Percentiles rank a stretch among this genome's conserved stretches.
Evolutionary conservation across 2,113 vertebrate species (phyloP).

Genomic region (Xiphorhynchus elegans): DNA sequence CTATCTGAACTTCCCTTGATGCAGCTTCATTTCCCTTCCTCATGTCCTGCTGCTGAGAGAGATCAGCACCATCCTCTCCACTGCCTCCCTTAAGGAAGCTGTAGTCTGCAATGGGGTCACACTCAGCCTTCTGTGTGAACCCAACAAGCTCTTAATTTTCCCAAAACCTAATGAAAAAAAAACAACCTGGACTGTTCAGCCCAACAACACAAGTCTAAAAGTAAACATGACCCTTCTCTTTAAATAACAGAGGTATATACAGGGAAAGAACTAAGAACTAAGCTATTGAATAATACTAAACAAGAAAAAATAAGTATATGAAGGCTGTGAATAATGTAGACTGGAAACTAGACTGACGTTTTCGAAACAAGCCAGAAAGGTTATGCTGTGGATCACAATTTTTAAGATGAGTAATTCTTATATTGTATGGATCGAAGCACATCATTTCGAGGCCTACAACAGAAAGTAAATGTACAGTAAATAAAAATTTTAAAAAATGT

Average conservation of each 20-base stretch:
- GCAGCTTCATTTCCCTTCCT: not conserved
- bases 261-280: not conserved
- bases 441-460: not conserved
- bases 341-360: not conserved
- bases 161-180: not conserved
- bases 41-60: rapidly evolving
- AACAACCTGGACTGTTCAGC: not conserved
- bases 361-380: not conserved
- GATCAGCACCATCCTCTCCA: rapidly evolving
- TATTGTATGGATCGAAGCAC: not conserved
- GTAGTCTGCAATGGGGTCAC: not conserved
- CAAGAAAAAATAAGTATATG: not conserved
- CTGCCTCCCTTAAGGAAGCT: not conserved
- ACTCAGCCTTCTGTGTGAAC: not conserved
- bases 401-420: not conserved
- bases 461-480: not conserved
- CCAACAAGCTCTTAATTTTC: not conserved
- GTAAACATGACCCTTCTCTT: not conserved
- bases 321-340: not conserved
- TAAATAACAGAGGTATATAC: not conserved
- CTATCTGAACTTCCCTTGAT: not conserved
- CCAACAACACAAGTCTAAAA: not conserved
- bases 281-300: not conserved
- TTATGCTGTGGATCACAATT: not conserved
- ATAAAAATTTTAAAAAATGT: not conserved